These are phyloP conservation scores for Gallinago undulata DNA, from an alignment of 2,113 vertebrate genomes.

Conservation along the genomic window DNA sequence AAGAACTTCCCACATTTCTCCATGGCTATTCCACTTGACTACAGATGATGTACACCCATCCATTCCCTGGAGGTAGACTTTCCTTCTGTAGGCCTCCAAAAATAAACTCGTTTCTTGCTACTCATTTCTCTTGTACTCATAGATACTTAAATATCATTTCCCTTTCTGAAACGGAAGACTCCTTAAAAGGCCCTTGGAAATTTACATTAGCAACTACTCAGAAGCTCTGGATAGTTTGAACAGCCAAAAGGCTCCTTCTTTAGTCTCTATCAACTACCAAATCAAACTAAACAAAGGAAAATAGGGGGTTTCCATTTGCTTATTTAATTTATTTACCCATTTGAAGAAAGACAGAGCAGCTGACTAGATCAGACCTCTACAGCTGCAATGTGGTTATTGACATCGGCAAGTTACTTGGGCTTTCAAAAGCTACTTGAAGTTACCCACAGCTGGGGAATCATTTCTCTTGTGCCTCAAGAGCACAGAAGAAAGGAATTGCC, in stretches of 20 bases:
- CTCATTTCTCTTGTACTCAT: neutral
- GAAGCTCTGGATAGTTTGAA: neutral
- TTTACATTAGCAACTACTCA: neutral
- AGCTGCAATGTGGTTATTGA: neutral
- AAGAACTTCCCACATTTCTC: neutral
- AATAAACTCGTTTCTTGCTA: neutral
- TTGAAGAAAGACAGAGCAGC: neutral
- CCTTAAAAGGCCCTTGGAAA: neutral
- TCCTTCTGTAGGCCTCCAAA: neutral
- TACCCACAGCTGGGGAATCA: neutral
- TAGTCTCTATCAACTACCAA: neutral
- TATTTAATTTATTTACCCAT: neutral
- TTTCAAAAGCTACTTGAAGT: constrained; percentile 9
- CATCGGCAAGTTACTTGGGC: neutral
- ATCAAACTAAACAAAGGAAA: neutral
- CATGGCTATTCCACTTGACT: neutral
- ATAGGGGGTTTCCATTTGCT: neutral
- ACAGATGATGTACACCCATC: neutral
- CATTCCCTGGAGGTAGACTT: neutral
- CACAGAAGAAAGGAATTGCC: neutral
- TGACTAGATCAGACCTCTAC: neutral
- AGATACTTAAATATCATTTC: neutral
- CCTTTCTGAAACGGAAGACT: neutral
- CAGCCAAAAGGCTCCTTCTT: neutral
- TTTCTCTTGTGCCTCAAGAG: neutral